These are phyloP conservation scores for Reticulitermes speratus DNA, from an alignment of 1,140 invertebrate species.

Conservation along the genomic window DNA sequence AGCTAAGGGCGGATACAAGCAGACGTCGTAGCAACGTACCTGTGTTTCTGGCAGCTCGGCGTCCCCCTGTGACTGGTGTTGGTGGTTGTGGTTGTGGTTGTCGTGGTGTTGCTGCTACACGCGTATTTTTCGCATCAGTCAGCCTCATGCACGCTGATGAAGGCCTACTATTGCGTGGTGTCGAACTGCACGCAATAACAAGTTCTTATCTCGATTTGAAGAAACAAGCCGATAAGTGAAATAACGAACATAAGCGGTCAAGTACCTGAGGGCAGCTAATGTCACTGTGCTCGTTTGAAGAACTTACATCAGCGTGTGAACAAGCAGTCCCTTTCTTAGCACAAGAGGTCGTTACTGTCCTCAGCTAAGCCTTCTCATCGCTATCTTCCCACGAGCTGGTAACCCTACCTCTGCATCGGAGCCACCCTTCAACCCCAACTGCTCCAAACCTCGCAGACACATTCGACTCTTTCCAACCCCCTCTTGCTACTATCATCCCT, in stretches of 20 bases:
- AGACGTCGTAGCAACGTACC: neutral
- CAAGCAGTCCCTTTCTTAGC: too few species aligned
- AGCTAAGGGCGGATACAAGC: too few species aligned
- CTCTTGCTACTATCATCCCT: neutral
- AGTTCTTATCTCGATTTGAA: neutral
- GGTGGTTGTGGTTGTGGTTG: too few species aligned
- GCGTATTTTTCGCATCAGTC: neutral
- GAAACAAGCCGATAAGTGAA: neutral
- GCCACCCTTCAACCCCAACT: slow-evolving; percentile 2
- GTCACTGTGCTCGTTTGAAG: neutral
- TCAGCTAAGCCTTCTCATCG: neutral
- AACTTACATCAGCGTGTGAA: too few species aligned
- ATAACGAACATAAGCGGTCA: neutral
- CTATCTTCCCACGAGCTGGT: neutral
- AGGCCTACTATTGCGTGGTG: neutral
- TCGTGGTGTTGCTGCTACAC: neutral
- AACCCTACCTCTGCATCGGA: neutral
- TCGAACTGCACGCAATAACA: neutral
- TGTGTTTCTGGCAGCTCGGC: neutral
- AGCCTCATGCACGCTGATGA: neutral
- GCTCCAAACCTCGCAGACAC: neutral
- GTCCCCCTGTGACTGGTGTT: too few species aligned
- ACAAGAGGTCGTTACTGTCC: neutral
- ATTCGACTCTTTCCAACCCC: neutral
- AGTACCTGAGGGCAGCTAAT: neutral